These are phyloP conservation scores for Osmerus eperlanus DNA, from an alignment of 2,113 vertebrate species.

Conservation along the genomic window DNA sequence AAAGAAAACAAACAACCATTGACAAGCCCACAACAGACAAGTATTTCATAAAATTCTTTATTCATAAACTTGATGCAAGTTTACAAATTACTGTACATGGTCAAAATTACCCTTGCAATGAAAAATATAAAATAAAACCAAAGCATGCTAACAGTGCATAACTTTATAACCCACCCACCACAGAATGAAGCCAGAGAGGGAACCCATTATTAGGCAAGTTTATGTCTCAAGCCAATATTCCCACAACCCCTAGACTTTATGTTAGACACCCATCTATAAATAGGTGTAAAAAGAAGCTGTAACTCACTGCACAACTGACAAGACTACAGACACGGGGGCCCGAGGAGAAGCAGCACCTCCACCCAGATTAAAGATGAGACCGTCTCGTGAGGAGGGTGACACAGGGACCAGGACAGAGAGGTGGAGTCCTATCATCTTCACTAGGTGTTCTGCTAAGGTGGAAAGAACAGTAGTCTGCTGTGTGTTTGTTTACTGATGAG, in stretches of 20 bases:
- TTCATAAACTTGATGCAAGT: constrained; percentile 86
- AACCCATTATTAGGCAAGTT: constrained; percentile 49
- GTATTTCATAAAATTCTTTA: constrained; percentile 80
- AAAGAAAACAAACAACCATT: not conserved
- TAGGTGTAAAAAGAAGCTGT: constrained; percentile 30
- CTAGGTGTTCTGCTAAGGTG: constrained; percentile 17
- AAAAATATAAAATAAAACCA: constrained; percentile 59
- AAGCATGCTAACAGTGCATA: constrained; percentile 79
- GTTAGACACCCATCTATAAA: constrained; percentile 30
- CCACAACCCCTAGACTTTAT: constrained; percentile 39
- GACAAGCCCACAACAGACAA: not conserved
- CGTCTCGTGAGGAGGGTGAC: constrained; percentile 26
- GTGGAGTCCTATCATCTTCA: constrained; percentile 26
- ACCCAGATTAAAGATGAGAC: constrained; percentile 23
- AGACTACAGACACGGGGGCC: constrained; percentile 12
- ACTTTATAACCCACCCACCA: constrained; percentile 67
- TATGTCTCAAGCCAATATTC: constrained; percentile 45
- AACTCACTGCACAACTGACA: constrained; percentile 39
- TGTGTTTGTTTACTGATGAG: constrained; percentile 18
- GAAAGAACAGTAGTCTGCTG: constrained; percentile 18
- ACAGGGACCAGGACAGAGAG: constrained; percentile 41
- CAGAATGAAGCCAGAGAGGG: constrained; percentile 57
- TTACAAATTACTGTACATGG: constrained; percentile 82
- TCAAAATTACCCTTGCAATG: constrained; percentile 80
- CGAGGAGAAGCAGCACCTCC: constrained; percentile 22